Base-by-base conservation (phyloP, 2,113 vertebrate genomes). In the Cisticola juncidis region DNA sequence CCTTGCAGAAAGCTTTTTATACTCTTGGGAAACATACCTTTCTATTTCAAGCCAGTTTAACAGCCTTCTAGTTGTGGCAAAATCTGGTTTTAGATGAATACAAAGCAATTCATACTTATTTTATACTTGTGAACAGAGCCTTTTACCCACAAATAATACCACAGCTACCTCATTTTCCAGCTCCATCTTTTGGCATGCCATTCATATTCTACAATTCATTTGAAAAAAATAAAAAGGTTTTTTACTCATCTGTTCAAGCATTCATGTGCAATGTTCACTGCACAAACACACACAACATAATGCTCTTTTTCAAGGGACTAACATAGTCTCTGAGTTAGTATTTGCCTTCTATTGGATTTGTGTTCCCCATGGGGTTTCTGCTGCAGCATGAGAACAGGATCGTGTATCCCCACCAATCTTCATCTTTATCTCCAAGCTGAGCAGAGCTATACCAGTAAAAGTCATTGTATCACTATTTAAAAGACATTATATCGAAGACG, bases 281-380 rank as follows among this genome's bases (percentile, higher is more conserved):
- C 54, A 73, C 9, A 57, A 89, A 79, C 50, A 61, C 9, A 74
- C 17, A 72, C 4, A 92, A 88, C 42, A 73, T 16, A 91, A 57
- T 18, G 20, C 5, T 82, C 54, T 90, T 77, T 23, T 44, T 3
- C 42, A 50, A 19, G 22, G 10, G 31, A 65, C 23, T 64, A 88
- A 64, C 15, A 64, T 2, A 40, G 42, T 35, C 20, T 61, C 48
- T 77, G 36, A 70, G 73, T 3, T n/a, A 42, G 2, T 78, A 88
- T 44, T 51, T 90, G 58, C 18, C 22, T 88, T 86, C 36, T 40
- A 14, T 23, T 60, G 31, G 14, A 31, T 66, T 48, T 73, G 82
- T 0, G 0, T 3, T 57, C 29, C 48, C 18, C 26, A 11, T 9
- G 9, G 33, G 28, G 5, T 16, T 91, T 58, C 51, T 50, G 51